Evolutionary conservation across 2,888 invertebrate genomes (phyloP).

Genomic region (Strigamia transsilvanica): DNA sequence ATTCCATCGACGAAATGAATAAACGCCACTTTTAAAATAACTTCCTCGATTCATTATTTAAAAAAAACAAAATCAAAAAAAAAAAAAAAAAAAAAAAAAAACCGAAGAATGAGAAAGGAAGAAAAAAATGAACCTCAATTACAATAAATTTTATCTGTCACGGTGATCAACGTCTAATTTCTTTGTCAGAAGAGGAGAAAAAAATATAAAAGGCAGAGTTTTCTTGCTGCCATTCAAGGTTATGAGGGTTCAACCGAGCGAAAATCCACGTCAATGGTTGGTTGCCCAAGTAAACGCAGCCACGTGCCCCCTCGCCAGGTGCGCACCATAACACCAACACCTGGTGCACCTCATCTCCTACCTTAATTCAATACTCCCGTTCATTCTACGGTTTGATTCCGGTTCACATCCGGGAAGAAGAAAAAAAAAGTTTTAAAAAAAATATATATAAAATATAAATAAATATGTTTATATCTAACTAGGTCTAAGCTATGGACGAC

Average conservation of each 20-base stretch:
- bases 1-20: not conserved
- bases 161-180: slow-evolving; percentile 38
- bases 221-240: slow-evolving; percentile 34
- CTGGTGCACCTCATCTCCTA: slow-evolving; percentile 20
- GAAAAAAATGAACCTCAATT: slow-evolving; percentile 27
- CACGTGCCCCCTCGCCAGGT: slow-evolving; percentile 50
- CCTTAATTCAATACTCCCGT: slow-evolving; percentile 32
- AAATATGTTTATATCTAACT: not conserved
- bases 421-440: not conserved
- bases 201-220: slow-evolving; percentile 22
- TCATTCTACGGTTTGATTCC: slow-evolving; percentile 30
- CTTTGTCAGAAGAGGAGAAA: slow-evolving; percentile 18
- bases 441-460: not conserved
- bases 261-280: slow-evolving; percentile 48
- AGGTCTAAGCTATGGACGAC: not conserved
- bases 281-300: slow-evolving; percentile 37
- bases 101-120: not conserved
- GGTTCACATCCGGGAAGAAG: slow-evolving; percentile 22
- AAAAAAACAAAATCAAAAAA: not conserved
- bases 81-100: not conserved
- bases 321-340: slow-evolving; percentile 36
- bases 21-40: not conserved
- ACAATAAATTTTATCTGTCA: slow-evolving; percentile 38
- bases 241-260: slow-evolving; percentile 34
- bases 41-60: slow-evolving; percentile 8